Percentiles rank a stretch among this genome's conserved stretches.
These are phyloP conservation scores for Meleagris gallopavo DNA, from an alignment of 2,113 vertebrate genomes.

Conservation along the genomic window DNA sequence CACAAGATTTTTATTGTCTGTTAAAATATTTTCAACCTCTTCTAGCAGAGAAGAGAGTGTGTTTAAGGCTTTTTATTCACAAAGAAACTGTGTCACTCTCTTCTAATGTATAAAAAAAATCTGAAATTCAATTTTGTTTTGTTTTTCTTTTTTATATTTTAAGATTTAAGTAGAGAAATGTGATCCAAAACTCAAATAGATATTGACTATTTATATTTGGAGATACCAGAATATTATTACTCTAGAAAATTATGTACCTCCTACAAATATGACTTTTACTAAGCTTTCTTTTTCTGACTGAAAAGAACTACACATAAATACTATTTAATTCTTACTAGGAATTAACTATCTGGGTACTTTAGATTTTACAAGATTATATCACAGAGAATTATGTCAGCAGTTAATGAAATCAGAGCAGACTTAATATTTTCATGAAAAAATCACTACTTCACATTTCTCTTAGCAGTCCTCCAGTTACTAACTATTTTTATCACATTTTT, in stretches of 20 bases:
- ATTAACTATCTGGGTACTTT: not conserved
- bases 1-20: rapidly evolving
- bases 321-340: not conserved
- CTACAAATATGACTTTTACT: not conserved
- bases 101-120: not conserved
- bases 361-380: not conserved
- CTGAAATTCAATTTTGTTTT: not conserved
- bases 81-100: not conserved
- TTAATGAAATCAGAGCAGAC: not conserved
- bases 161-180: not conserved
- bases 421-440: not conserved
- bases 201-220: not conserved
- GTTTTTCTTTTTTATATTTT: not conserved
- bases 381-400: not conserved
- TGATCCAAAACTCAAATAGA: not conserved
- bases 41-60: not conserved
- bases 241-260: not conserved
- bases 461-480: not conserved
- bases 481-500: constrained; percentile 13
- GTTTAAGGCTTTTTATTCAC: not conserved
- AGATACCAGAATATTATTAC: not conserved
- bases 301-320: not conserved
- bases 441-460: not conserved
- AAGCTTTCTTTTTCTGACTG: not conserved
- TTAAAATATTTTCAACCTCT: not conserved